A percentile compares a stretch with the other conserved stretches of the same genome.
phyloP scores from a whole-genome alignment of 2,797 vertebrate genomes.

The Scomberomorus guttatus region DNA sequence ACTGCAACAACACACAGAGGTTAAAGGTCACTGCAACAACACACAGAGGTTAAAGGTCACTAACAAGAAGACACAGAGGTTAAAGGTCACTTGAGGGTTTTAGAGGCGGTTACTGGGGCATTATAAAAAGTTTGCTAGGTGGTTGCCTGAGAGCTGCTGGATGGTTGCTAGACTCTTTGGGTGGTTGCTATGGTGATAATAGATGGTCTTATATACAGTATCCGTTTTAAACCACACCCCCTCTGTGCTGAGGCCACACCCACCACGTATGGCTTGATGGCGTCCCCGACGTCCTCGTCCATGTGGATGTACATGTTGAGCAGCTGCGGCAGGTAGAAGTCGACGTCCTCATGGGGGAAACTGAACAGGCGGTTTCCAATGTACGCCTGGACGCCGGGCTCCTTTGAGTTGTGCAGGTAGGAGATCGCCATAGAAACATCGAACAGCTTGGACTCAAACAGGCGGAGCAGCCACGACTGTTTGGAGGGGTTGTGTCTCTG shows the following conservation, averaged over 20 bases:
- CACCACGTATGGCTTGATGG: constrained; percentile 97
- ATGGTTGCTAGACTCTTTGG: too few relatives aligned
- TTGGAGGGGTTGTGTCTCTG: constrained; percentile 93
- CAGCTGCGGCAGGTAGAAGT: constrained; percentile 96
- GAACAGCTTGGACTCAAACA: constrained; percentile 97
- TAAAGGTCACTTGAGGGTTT: too few relatives aligned
- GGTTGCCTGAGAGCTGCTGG: too few relatives aligned
- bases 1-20: neutral
- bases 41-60: too few relatives aligned
- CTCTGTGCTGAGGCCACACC: neutral
- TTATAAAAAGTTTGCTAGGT: too few relatives aligned
- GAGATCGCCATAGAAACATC: constrained; percentile 99
- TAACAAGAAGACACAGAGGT: too few relatives aligned
- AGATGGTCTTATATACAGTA: too few relatives aligned
- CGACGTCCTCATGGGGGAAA: constrained; percentile 93
- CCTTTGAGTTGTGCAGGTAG: constrained; percentile 97
- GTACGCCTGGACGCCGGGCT: constrained; percentile 97
- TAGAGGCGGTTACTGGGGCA: too few relatives aligned
- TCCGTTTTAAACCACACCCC: too few relatives aligned
- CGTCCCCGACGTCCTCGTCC: constrained; percentile 97
- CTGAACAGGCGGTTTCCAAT: constrained; percentile 97
- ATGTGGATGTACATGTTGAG: constrained; percentile 99
- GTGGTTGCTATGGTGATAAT: too few relatives aligned
- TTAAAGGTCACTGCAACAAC: neutral
- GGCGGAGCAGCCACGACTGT: constrained; percentile 95